Evolutionary conservation across 2,113 vertebrate species (phyloP).

Genomic region (Falco punctatus): DNA sequence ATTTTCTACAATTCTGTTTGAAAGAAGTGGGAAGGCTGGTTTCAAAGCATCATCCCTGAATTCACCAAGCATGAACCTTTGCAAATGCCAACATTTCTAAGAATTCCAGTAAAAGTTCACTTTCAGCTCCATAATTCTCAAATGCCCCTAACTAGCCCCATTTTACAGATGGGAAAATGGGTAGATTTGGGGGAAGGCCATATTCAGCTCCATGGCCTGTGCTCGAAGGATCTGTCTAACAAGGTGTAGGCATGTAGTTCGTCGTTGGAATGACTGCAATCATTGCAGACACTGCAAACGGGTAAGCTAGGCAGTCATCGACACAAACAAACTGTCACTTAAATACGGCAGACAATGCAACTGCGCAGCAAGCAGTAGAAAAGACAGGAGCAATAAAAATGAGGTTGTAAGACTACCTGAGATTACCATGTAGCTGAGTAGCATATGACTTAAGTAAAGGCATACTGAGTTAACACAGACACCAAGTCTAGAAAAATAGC

Average conservation of each 20-base stretch:
- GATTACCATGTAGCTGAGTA: no score
- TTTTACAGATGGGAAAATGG: background rate
- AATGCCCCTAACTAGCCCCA: background rate
- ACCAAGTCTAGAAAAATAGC: background rate
- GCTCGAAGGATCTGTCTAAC: background rate
- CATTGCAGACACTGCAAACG: background rate
- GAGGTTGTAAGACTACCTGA: background rate
- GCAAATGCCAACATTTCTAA: background rate
- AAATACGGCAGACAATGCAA: accelerated
- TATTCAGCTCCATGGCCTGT: background rate
- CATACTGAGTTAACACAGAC: no score
- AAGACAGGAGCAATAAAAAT: background rate
- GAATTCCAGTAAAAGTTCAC: background rate
- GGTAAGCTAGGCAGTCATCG: no score
- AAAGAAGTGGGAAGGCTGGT: background rate
- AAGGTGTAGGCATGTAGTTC: accelerated
- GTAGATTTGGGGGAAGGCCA: background rate
- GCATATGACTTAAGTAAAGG: background rate
- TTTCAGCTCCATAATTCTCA: background rate
- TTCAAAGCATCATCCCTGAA: background rate
- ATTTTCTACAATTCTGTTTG: background rate
- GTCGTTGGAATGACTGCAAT: background rate
- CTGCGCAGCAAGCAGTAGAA: background rate
- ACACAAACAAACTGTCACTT: background rate
- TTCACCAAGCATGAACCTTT: background rate